phyloP scores from a whole-genome alignment of 2,888 invertebrate species.

The Andrena minutula region DNA sequence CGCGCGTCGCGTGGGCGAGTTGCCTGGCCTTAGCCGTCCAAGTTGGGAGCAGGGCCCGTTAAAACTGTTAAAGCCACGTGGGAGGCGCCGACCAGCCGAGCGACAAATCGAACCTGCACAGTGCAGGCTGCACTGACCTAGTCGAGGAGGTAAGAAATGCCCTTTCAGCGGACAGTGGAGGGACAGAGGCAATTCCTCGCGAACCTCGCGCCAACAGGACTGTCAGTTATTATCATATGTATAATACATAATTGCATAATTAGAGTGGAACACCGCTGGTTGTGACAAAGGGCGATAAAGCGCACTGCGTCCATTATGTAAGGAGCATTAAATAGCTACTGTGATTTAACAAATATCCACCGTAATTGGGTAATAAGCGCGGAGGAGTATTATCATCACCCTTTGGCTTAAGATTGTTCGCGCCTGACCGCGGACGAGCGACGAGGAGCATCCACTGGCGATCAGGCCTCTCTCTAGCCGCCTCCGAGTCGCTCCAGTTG shows the following conservation, averaged over 20 bases:
- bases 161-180: background rate
- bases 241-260: no score
- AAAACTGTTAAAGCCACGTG: conserved; percentile 72
- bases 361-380: background rate
- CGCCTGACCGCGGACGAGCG: background rate
- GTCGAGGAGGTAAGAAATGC: background rate
- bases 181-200: background rate
- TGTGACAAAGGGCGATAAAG: conserved; percentile 26
- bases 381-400: background rate
- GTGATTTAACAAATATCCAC: conserved; percentile 30
- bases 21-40: conserved; percentile 76
- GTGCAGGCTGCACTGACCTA: background rate
- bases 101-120: background rate
- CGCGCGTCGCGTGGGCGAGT: conserved; percentile 71
- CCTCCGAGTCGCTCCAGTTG: conserved; percentile 9
- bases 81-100: conserved; percentile 58
- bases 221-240: no score
- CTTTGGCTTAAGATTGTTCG: background rate
- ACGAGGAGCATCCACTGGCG: background rate
- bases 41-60: conserved; percentile 69
- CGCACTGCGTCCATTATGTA: conserved; percentile 28
- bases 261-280: background rate
- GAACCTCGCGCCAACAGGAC: background rate
- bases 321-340: conserved; percentile 25
- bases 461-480: background rate